Evolutionary conservation across 2,797 vertebrate genomes (phyloP).

Genomic region (Cyprinella venusta): DNA sequence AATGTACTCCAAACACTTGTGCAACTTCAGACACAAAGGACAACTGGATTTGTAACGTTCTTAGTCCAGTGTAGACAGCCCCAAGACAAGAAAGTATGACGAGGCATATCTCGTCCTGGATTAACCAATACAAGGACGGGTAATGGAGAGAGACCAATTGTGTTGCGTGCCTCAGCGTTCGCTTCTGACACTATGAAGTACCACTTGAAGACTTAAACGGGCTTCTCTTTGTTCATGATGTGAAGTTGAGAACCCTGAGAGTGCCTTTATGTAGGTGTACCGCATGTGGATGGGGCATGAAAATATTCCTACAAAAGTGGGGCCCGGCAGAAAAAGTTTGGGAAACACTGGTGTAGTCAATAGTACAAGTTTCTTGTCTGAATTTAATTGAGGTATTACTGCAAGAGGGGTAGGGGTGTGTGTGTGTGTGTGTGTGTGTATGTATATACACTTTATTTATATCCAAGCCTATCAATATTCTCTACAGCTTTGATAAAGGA

Average conservation of each 20-base stretch:
- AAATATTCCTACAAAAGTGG: background rate
- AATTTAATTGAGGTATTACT: constrained; percentile 8
- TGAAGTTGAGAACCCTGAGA: background rate
- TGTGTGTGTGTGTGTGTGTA: too few species aligned
- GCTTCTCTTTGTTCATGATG: too few species aligned
- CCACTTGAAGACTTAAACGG: too few species aligned
- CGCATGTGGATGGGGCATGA: background rate
- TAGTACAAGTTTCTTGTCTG: background rate
- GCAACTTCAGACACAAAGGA: background rate
- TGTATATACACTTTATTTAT: background rate
- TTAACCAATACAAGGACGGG: background rate
- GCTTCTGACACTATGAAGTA: background rate
- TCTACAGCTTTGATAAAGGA: constrained; percentile 22
- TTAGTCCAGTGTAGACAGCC: background rate
- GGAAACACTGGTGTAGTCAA: background rate
- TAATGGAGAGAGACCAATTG: background rate
- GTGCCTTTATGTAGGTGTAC: background rate
- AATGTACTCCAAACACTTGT: background rate
- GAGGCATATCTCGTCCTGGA: background rate
- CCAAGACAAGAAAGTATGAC: background rate
- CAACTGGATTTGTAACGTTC: background rate
- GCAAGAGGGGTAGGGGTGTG: background rate
- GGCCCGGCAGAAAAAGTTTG: background rate
- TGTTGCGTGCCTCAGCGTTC: background rate
- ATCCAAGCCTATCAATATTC: constrained; percentile 9